Conservation (phyloP, 2,888 invertebrate species). For the Apeira syringaria region DNA sequence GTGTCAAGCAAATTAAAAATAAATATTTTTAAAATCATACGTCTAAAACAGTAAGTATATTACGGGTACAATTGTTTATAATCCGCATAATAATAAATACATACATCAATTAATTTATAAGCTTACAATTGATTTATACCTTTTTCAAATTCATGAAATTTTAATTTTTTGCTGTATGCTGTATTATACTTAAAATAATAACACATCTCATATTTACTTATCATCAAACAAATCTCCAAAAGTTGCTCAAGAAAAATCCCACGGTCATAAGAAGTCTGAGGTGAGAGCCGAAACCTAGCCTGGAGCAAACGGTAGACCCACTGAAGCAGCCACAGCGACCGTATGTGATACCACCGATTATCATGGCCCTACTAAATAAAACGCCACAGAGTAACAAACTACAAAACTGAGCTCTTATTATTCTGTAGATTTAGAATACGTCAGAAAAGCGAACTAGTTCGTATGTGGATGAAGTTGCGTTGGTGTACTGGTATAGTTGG, state of each 20-base stretch:
- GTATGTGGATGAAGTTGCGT: constrained; percentile 50
- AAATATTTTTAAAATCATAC: too few species aligned
- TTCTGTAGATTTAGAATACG: constrained; percentile 7
- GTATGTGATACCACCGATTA: constrained; percentile 51
- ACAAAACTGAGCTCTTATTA: constrained; percentile 21
- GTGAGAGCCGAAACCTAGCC: constrained; percentile 73
- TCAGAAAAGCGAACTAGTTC: neutral
- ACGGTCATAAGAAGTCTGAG: constrained; percentile 72
- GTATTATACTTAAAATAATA: constrained; percentile 17
- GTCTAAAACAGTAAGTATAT: too few species aligned
- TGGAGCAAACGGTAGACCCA: constrained; percentile 78
- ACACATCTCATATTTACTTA: constrained; percentile 48
- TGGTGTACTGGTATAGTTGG: constrained; percentile 57
- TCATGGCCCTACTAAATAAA: constrained; percentile 36
- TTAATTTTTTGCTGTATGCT: constrained; percentile 4
- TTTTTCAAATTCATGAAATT: too few species aligned
- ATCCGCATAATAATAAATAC: too few species aligned
- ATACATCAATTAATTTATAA: too few species aligned
- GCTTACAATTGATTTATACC: too few species aligned
- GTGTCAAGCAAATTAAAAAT: too few species aligned
- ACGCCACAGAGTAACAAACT: constrained; percentile 53
- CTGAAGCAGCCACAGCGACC: constrained; percentile 71
- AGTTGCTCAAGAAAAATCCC: constrained; percentile 60
- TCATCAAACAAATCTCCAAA: constrained; percentile 55
- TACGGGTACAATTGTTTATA: too few species aligned